Conservation (phyloP, 2,888 invertebrate species). For the Zaprionus bogoriensis region DNA sequence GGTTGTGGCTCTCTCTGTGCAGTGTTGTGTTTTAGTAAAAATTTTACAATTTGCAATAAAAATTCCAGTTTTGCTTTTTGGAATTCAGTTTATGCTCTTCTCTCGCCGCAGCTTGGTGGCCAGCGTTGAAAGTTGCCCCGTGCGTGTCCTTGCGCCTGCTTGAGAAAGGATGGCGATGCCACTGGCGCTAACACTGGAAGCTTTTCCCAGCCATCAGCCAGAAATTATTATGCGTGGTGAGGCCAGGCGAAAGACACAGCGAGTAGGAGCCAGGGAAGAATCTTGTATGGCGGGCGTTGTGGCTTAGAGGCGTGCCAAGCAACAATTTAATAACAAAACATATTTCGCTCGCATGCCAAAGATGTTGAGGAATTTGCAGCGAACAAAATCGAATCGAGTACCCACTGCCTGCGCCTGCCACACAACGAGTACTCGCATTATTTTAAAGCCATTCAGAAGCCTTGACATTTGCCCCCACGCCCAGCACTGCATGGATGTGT, state of each 20-base stretch:
- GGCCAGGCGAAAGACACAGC: background rate
- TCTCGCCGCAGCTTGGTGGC: conserved; percentile 8
- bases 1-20: background rate
- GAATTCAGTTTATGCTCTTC: conserved; percentile 60
- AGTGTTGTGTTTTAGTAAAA: conserved; percentile 63
- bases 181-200: too few relatives aligned
- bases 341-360: conserved; percentile 74
- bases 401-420: background rate
- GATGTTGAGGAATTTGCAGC: conserved; percentile 63
- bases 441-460: conserved; percentile 59
- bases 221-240: conserved; percentile 70
- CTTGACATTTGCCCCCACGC: conserved; percentile 56
- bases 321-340: conserved; percentile 78
- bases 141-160: conserved; percentile 30
- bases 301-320: conserved; percentile 50
- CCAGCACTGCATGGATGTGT: too few relatives aligned
- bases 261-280: background rate
- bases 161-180: conserved; percentile 46
- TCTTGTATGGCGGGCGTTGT: conserved; percentile 12
- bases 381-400: conserved; percentile 45
- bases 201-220: conserved; percentile 52
- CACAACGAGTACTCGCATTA: conserved; percentile 22
- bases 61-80: conserved; percentile 74
- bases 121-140: conserved; percentile 10
- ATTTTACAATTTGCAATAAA: conserved; percentile 78